Conservation (phyloP, 2,888 invertebrate genomes). For the Hydropsyche betteni region DNA sequence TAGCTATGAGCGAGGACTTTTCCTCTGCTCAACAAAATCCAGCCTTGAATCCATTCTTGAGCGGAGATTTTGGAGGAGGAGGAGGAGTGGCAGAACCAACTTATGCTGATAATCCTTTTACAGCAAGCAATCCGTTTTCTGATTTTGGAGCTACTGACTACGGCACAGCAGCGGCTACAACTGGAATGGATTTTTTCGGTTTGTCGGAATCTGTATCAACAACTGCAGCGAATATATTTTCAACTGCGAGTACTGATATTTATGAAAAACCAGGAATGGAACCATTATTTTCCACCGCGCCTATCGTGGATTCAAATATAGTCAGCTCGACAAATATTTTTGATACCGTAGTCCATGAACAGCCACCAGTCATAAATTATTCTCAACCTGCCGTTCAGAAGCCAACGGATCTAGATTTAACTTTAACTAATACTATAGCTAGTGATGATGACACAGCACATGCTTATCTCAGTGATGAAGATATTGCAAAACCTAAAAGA, state of each 20-base stretch:
- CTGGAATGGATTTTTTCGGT: slow-evolving; percentile 62
- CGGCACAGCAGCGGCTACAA: slow-evolving; percentile 60
- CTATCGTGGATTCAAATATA: slow-evolving; percentile 35
- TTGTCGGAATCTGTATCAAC: slow-evolving; percentile 57
- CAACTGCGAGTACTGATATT: slow-evolving; percentile 48
- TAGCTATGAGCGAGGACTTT: slow-evolving; percentile 77
- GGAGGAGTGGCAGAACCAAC: slow-evolving; percentile 52
- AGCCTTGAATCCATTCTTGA: slow-evolving; percentile 75
- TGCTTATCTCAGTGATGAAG: slow-evolving; percentile 54
- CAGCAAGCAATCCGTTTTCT: slow-evolving; percentile 76
- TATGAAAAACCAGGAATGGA: slow-evolving; percentile 44
- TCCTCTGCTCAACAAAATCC: slow-evolving; percentile 63
- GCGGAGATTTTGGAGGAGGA: slow-evolving; percentile 61
- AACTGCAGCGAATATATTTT: slow-evolving; percentile 54
- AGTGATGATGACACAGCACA: slow-evolving; percentile 52
- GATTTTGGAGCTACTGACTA: slow-evolving; percentile 63
- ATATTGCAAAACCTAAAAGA: slow-evolving; percentile 55
- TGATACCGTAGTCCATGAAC: slow-evolving; percentile 47
- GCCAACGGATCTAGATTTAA: slow-evolving; percentile 60
- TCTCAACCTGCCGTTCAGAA: slow-evolving; percentile 53
- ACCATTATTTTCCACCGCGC: slow-evolving; percentile 49
- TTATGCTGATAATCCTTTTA: slow-evolving; percentile 75
- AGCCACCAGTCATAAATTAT: slow-evolving; percentile 38
- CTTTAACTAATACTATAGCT: slow-evolving; percentile 56
- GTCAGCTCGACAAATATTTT: slow-evolving; percentile 47